A percentile compares a stretch with the other conserved stretches of the same genome.
phyloP scores from a whole-genome alignment of 2,888 invertebrate species.

The Pyrrhopygopsis socrates region DNA sequence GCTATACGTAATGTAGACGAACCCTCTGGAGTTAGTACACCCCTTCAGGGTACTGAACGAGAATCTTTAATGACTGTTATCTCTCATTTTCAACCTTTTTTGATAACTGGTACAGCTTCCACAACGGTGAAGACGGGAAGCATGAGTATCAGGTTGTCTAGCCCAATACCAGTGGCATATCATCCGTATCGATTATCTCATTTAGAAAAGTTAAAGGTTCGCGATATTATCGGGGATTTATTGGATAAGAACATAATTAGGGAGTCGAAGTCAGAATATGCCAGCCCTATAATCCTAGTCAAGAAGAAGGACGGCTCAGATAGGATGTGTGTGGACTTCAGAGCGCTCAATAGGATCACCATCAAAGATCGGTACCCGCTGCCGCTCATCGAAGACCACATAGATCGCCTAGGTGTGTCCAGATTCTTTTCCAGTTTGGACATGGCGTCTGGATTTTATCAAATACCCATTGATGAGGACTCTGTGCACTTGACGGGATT shows the following conservation, averaged over 20 bases:
- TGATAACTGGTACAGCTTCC: not conserved
- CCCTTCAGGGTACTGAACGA: not conserved
- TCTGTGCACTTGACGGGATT: not conserved
- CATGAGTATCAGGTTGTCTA: not conserved
- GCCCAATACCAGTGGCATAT: constrained; percentile 68
- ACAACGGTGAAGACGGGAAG: not conserved
- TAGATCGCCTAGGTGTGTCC: constrained; percentile 43
- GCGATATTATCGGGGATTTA: constrained; percentile 74
- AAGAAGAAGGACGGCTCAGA: constrained; percentile 19
- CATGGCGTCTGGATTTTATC: constrained; percentile 64
- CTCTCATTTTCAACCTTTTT: not conserved
- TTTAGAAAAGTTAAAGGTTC: constrained; percentile 76
- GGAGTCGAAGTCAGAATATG: constrained; percentile 55
- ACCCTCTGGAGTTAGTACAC: not conserved
- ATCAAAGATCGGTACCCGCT: constrained; percentile 72
- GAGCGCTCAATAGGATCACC: constrained; percentile 61
- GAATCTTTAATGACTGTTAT: constrained; percentile 5
- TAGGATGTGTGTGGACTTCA: constrained; percentile 56
- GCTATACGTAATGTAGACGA: not conserved
- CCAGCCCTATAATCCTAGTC: constrained; percentile 64
- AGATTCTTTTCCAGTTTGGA: constrained; percentile 63
- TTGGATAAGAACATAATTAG: constrained; percentile 76
- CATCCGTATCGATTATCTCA: constrained; percentile 79
- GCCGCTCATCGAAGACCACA: constrained; percentile 58
- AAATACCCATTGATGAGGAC: constrained; percentile 51